phyloP scores from a whole-genome alignment of 2,888 invertebrate genomes.

The Agonopterix subpropinquella region DNA sequence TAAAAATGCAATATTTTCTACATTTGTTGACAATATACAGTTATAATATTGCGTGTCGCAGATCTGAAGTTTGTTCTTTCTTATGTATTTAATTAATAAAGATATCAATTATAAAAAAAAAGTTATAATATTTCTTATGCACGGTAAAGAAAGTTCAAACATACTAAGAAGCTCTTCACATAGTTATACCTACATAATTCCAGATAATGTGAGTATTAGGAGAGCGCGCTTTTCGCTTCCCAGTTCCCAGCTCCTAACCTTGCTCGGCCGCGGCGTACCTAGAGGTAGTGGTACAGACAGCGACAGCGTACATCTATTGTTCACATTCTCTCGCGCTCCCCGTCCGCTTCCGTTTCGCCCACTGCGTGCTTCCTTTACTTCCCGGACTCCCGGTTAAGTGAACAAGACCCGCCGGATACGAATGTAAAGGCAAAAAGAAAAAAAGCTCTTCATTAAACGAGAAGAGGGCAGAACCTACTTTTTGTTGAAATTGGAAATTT shows the following conservation, averaged over 20 bases:
- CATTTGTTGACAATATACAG: too few species aligned
- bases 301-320: slow-evolving; percentile 31
- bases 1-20: too few species aligned
- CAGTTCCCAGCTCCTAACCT: slow-evolving; percentile 10
- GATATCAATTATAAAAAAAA: too few species aligned
- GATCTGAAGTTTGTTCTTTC: too few species aligned
- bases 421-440: slow-evolving; percentile 4
- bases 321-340: slow-evolving; percentile 20
- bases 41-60: too few species aligned
- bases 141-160: too few species aligned
- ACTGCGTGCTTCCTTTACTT: slow-evolving; percentile 16
- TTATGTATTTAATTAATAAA: too few species aligned
- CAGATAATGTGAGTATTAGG: slow-evolving; percentile 5
- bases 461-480: slow-evolving; percentile 2
- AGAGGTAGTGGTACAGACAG: too few species aligned
- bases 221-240: slow-evolving; percentile 7
- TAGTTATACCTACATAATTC: too few species aligned
- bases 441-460: neutral
- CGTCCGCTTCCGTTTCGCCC: slow-evolving; percentile 25
- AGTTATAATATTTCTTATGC: too few species aligned
- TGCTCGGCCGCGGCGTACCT: slow-evolving; percentile 11
- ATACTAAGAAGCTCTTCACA: too few species aligned
- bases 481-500: slow-evolving; percentile 10
- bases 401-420: slow-evolving; percentile 15
- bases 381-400: slow-evolving; percentile 12